phyloP scores from a whole-genome alignment of 1,140 invertebrate genomes.

The Pseudomyrmex gracilis region DNA sequence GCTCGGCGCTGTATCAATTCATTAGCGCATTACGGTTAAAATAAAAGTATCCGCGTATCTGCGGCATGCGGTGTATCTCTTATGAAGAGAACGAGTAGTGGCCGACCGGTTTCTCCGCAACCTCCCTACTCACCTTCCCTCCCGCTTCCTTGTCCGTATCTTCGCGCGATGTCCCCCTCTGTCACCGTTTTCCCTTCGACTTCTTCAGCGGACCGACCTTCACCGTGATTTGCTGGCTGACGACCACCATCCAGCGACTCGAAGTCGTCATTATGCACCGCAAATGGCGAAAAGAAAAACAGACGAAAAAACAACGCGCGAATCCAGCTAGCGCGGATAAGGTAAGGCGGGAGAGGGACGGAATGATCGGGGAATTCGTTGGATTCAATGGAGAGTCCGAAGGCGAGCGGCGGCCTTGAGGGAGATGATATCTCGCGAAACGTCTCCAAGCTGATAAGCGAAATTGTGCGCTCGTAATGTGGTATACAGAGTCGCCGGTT shows the following conservation, averaged over 20 bases:
- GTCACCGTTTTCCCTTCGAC: conserved; percentile 40
- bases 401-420: conserved; percentile 59
- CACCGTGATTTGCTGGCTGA: conserved; percentile 78
- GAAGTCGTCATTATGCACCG: conserved; percentile 64
- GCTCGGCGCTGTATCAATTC: conserved; percentile 81
- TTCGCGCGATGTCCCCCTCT: conserved; percentile 48
- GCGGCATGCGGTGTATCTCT: conserved; percentile 80
- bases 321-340: conserved; percentile 15
- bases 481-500: conserved; percentile 52
- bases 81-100: conserved; percentile 74
- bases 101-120: conserved; percentile 77
- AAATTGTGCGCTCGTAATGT: conserved; percentile 66
- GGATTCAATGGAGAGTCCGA: conserved; percentile 45
- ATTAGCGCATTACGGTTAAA: conserved; percentile 83
- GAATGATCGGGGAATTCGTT: conserved; percentile 49
- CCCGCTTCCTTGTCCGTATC: conserved; percentile 39
- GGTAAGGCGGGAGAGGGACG: background rate
- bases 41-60: conserved; percentile 82
- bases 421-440: conserved; percentile 63
- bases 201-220: conserved; percentile 73
- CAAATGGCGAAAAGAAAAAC: conserved; percentile 53
- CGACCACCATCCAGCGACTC: conserved; percentile 52
- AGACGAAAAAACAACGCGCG: conserved; percentile 46
- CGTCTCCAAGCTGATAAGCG: conserved; percentile 65
- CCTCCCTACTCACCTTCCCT: conserved; percentile 51